Percentiles rank a stretch among this genome's conserved stretches.
Conservation (phyloP, 1,140 invertebrate genomes). For the Mactra quadrangularis region DNA sequence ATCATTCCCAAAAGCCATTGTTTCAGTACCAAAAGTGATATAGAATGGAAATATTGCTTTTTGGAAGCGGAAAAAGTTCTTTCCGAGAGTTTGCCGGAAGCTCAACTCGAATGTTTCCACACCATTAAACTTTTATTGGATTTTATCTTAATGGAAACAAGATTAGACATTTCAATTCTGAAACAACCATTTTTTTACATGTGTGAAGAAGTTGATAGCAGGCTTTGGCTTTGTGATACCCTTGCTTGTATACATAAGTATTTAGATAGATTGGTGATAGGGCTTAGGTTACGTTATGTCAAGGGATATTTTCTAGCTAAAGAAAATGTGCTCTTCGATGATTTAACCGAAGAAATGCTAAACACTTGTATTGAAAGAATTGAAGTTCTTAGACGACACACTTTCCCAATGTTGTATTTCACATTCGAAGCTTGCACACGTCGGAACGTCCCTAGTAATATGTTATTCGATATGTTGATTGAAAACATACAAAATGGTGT, state of each 20-base stretch:
- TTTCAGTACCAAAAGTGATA: background rate
- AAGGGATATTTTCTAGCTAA: background rate
- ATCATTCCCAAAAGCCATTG: background rate
- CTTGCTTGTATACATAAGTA: background rate
- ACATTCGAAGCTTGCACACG: background rate
- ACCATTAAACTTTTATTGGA: background rate
- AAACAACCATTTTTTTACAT: conserved; percentile 13
- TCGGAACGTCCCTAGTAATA: background rate
- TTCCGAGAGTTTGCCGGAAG: background rate
- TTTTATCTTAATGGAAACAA: background rate
- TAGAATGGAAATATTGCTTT: conserved; percentile 1
- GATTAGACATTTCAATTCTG: background rate
- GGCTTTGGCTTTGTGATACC: background rate
- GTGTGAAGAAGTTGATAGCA: conserved; percentile 1
- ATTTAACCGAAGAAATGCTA: background rate
- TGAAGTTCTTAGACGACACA: background rate
- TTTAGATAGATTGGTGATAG: background rate
- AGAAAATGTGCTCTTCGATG: background rate
- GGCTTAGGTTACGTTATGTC: background rate
- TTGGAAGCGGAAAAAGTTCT: background rate
- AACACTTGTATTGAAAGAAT: background rate
- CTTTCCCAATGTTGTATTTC: background rate
- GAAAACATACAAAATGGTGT: background rate
- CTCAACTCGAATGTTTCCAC: background rate
- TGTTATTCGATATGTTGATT: background rate